phyloP scores from a whole-genome alignment of 92 coral and sea anemone species.

The Phenganax marumi region DNA sequence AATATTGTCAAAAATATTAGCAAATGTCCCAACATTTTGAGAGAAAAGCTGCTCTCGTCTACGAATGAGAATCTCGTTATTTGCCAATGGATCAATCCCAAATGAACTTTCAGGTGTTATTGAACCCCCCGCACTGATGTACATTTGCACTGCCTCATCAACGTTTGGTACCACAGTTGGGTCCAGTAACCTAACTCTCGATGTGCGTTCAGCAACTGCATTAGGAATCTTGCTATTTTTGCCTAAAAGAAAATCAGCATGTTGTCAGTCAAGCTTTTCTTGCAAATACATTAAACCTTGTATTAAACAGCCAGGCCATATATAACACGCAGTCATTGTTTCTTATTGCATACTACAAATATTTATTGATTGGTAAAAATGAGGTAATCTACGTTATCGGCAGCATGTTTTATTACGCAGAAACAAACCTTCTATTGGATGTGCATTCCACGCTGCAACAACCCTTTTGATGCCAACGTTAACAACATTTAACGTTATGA shows the following conservation, averaged over 20 bases:
- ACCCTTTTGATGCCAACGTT: slow-evolving; percentile 43
- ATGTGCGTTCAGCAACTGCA: slow-evolving; percentile 27
- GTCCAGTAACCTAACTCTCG: slow-evolving; percentile 8
- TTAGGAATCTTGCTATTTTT: slow-evolving; percentile 33
- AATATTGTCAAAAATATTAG: slow-evolving; percentile 50
- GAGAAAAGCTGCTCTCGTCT: slow-evolving; percentile 46
- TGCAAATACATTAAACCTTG: too few species aligned
- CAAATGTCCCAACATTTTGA: slow-evolving; percentile 45
- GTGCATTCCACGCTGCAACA: slow-evolving; percentile 47
- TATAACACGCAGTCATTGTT: too few species aligned
- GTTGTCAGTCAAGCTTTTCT: too few species aligned
- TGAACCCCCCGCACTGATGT: slow-evolving; percentile 45
- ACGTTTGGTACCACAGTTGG: slow-evolving; percentile 32
- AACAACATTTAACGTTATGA: slow-evolving; percentile 33
- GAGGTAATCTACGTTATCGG: too few species aligned
- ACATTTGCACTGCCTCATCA: slow-evolving; percentile 39
- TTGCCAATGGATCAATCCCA: slow-evolving; percentile 58
- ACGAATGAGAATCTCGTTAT: slow-evolving; percentile 19
- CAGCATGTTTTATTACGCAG: too few species aligned
- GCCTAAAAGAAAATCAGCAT: slow-evolving; percentile 19
- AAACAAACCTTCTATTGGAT: slow-evolving; percentile 52
- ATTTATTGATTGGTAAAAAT: too few species aligned
- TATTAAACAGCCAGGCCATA: too few species aligned
- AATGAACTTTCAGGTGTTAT: slow-evolving; percentile 55
- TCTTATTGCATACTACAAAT: too few species aligned